Base-by-base conservation (phyloP, 1,140 invertebrate genomes). In the Oedothorax gibbosus region DNA sequence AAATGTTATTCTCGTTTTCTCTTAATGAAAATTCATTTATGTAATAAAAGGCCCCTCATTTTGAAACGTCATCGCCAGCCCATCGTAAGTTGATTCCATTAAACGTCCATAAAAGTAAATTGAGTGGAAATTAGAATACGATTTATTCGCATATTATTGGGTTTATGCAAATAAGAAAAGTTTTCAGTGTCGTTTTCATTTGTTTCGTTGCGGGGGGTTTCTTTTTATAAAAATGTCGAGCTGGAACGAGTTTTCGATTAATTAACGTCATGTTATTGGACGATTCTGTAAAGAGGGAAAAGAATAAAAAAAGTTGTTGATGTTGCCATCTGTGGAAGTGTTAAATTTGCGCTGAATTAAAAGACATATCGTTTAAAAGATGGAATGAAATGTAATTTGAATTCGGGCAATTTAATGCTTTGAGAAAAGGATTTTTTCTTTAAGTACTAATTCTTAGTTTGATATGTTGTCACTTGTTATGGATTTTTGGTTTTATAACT, bases 1-100 rank as follows among this genome's bases (percentile, higher is more conserved):
- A 11, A 35, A 50, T 15, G 20, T 64, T 62, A 35, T 35, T 15
- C 35, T 71, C 35, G 50, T 54, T 79, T 79, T 64, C 35, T 53
- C 64, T 66, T 66, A 79, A 79, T 79, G 77, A 79, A 79, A 79
- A 66, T 66, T 79, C 77, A 79, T 79, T 79, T 79, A 66, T 66
- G 77, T 65, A 77, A 65, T 65, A 79, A 79, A 65, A 79, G 62
- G n/a, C 51, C 7, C 62, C 53, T 79, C 77, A 56, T 54, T 35
- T 51, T 20, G 64, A 68, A 15, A 66, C 50, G 77, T 79, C 77
- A 79, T n/a, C 53, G 11, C 18, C 77, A 79, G 77, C 65, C 56
- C 50, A 51, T 35, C 35, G 35, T 15, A 50, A 21, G n/a, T 66
- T 79, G 77, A 79, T 79, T 79, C 54, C 64, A 79, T 79, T 79